These are phyloP conservation scores for Platichthys stellatus DNA, from an alignment of 2,113 vertebrate species.

Conservation along the genomic window DNA sequence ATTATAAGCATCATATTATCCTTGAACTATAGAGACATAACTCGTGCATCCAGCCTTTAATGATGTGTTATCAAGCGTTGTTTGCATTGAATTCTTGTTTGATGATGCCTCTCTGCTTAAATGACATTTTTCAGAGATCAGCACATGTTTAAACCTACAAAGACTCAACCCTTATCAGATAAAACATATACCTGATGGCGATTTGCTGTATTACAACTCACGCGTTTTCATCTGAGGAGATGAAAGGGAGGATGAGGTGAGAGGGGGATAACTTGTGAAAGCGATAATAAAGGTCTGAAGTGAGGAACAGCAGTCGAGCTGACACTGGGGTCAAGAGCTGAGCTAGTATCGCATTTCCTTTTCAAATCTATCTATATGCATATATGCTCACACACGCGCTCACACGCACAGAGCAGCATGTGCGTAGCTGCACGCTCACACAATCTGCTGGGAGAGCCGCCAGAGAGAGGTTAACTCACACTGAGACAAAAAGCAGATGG, in stretches of 20 bases:
- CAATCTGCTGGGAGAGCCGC: constrained; percentile 30
- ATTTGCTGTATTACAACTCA: constrained; percentile 49
- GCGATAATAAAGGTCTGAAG: constrained; percentile 29
- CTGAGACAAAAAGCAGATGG: constrained; percentile 56
- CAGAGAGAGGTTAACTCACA: constrained; percentile 44
- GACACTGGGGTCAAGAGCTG: constrained; percentile 74
- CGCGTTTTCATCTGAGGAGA: constrained; percentile 54
- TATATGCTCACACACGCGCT: constrained; percentile 52
- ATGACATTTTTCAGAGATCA: constrained; percentile 6
- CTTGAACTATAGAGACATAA: background rate
- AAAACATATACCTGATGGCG: constrained; percentile 36
- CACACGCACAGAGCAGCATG: constrained; percentile 10
- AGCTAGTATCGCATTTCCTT: constrained; percentile 65
- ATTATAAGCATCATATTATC: too few relatives aligned
- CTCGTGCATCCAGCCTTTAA: background rate
- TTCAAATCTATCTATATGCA: constrained; percentile 64
- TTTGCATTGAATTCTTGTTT: background rate
- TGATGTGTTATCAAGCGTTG: background rate
- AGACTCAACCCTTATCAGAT: constrained; percentile 30
- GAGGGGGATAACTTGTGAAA: constrained; percentile 10
- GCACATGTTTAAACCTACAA: constrained; percentile 3
- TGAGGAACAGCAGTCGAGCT: constrained; percentile 44
- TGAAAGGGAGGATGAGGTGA: constrained; percentile 39
- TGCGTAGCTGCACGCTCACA: constrained; percentile 22
- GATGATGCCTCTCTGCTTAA: background rate